A percentile compares a stretch with the other conserved stretches of the same genome.
Evolutionary conservation across 2,113 vertebrate species (phyloP).

Genomic region (Psephotus haematonotus): DNA sequence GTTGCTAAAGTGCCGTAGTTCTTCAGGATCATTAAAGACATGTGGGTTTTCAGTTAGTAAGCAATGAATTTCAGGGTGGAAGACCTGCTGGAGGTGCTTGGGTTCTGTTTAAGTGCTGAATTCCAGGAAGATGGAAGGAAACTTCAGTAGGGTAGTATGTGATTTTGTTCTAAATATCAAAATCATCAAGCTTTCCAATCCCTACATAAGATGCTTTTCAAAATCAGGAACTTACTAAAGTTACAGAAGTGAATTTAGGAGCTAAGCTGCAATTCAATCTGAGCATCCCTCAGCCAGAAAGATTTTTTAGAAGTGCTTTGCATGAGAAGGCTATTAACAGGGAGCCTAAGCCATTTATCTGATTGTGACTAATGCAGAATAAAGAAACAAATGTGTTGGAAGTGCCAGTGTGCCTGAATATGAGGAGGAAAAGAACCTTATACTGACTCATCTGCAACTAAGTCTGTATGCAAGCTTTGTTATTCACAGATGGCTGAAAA

Average conservation of each 20-base stretch:
- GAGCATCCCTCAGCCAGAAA: background rate
- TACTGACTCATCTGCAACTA: background rate
- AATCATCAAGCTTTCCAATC: background rate
- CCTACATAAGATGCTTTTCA: background rate
- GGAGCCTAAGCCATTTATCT: background rate
- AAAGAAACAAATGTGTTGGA: background rate
- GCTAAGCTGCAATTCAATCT: background rate
- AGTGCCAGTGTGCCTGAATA: background rate
- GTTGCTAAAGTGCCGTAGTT: background rate
- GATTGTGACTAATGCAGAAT: slow-evolving; percentile 11
- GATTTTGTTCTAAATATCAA: background rate
- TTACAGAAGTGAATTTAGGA: background rate
- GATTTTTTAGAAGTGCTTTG: background rate
- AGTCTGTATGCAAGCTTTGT: background rate
- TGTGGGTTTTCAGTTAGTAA: background rate
- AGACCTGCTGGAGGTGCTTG: background rate
- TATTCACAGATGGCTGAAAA: slow-evolving; percentile 13
- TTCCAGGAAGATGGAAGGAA: background rate
- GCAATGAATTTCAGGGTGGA: background rate
- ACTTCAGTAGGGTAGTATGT: background rate
- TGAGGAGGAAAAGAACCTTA: background rate
- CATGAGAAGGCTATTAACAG: background rate
- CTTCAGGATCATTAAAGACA: background rate
- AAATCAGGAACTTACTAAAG: background rate
- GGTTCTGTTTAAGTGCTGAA: background rate